A percentile compares a stretch with the other conserved stretches of the same genome.
phyloP scores from a whole-genome alignment of 2,113 vertebrate species.

The Tetrao urogallus region DNA sequence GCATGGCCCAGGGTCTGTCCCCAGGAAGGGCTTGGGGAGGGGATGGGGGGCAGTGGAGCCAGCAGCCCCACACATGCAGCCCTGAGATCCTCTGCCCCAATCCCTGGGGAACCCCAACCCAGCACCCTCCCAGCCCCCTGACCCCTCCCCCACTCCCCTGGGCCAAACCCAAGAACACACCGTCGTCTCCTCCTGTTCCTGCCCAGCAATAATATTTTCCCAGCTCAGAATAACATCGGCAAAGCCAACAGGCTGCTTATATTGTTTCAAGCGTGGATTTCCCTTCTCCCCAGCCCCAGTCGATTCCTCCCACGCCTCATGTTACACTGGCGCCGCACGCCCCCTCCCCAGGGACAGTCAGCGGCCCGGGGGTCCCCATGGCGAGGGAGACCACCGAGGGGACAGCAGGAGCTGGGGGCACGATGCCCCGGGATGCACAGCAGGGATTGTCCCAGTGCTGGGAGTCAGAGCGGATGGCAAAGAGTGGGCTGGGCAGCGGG shows the following conservation, averaged over 20 bases:
- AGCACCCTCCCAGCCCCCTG: neutral
- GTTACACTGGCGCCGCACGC: neutral
- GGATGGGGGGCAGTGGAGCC: neutral
- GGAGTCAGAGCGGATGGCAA: neutral
- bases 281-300: neutral
- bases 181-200: slow-evolving; percentile 59
- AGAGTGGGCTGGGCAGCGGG: neutral
- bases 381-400: too few species aligned
- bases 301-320: neutral
- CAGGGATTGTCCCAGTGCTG: neutral
- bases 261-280: slow-evolving; percentile 58
- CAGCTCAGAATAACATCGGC: slow-evolving; percentile 57
- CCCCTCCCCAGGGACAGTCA: neutral
- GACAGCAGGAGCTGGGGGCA: accelerated
- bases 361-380: neutral
- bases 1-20: neutral
- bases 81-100: neutral
- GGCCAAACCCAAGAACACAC: slow-evolving; percentile 9
- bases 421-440: accelerated
- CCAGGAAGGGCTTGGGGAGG: neutral
- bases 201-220: slow-evolving; percentile 64
- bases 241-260: neutral
- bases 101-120: accelerated
- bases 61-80: neutral
- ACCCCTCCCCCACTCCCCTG: accelerated